A percentile compares a stretch with the other conserved stretches of the same genome.
These are phyloP conservation scores for Chelonoidis abingdonii DNA, from an alignment of 2,113 vertebrate species.

Conservation along the genomic window DNA sequence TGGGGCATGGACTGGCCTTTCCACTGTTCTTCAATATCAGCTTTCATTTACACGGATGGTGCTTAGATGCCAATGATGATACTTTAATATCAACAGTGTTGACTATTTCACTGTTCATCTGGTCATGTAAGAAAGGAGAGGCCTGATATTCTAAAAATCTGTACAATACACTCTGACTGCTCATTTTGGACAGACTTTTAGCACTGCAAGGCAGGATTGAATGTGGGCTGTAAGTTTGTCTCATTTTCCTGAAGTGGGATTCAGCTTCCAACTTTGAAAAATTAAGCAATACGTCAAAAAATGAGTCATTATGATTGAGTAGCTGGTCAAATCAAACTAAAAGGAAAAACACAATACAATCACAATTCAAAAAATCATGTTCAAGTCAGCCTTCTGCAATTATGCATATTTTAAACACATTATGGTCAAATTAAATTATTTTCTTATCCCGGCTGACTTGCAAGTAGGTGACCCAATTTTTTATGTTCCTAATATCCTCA, in stretches of 20 bases:
- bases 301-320: not conserved
- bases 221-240: not conserved
- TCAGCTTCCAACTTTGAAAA: not conserved
- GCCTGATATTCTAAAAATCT: not conserved
- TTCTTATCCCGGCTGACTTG: not conserved
- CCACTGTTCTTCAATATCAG: not conserved
- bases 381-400: not conserved
- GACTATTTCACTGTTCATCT: not conserved
- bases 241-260: not conserved
- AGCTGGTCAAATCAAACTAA: not conserved
- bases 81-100: not conserved
- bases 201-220: not conserved
- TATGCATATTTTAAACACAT: not conserved
- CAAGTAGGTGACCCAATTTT: not conserved
- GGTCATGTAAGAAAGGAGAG: not conserved
- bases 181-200: not conserved
- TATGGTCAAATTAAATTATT: not conserved
- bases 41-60: rapidly evolving
- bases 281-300: not conserved
- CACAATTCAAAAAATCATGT: not conserved
- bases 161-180: not conserved
- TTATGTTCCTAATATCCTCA: not conserved
- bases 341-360: not conserved
- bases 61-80: not conserved
- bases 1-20: not conserved